Base-by-base conservation (phyloP, 2,113 vertebrate species). In the Dasypus novemcinctus region DNA sequence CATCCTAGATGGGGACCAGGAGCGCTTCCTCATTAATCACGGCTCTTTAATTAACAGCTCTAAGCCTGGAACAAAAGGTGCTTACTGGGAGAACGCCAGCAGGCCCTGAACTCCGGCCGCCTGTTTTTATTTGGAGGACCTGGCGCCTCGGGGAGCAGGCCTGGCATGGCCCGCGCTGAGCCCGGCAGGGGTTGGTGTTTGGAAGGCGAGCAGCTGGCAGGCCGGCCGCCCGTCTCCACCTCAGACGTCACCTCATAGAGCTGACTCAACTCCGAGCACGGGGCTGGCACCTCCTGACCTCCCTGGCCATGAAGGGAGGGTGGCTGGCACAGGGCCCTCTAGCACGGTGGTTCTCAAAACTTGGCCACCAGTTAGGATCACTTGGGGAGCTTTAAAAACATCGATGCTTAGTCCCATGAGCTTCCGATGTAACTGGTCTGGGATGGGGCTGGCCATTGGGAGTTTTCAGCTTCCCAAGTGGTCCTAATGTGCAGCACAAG, bases 31-130 rank as follows among this genome's bases (percentile, higher is more conserved):
- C 99, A 99, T 99, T 99, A 99, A 99, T 99, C 99, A 99, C 98
- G 89, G 97, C 98, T 98, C 99, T 98, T 99, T 99, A 99, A 99
- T 99, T 99, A 99, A 99, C 99, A 99, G 99, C 98, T 99, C 98
- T 99, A 98, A 98, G 99, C 97, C 99, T 98, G 99, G 98, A 98
- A 99, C 98, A 98, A 98, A 98, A 98, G 98, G 97, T 85, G 31
- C 95, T 98, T 93, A 97, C 95, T 38, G 46, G 96, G 98, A 97
- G 98, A 95, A 98, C 74, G 97, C 97, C 80, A 92, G 98, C 93
- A 90, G 97, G 98, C 97, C 79, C 96, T 98, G 98, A 98, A 98
- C 98, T 97, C 97, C 97, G 96, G 98, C 96, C 31, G 96, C 29
- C 78, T 74, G 93, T 93, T 98, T 97, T 97, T 93, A 96, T 98